Base-by-base conservation (phyloP, 1,140 invertebrate species). In the Acromyrmex echinatior region DNA sequence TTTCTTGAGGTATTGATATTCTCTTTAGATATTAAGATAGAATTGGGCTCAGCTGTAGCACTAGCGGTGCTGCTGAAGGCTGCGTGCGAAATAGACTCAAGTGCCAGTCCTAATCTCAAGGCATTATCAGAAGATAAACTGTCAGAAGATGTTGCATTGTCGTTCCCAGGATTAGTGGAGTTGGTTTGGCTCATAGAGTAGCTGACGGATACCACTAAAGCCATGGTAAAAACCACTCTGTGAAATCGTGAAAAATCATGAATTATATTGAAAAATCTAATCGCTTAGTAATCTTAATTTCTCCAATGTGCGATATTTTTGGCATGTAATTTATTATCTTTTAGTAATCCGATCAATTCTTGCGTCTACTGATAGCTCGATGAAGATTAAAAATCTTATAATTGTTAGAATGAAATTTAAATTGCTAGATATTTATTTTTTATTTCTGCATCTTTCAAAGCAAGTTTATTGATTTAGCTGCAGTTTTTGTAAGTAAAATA, bases 201-300 rank as follows among this genome's bases (percentile, higher is more conserved):
- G 7, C 96, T 96, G 3, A 96, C 92, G 3, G 95, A 95, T 21
- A 96, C 94, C 56, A 97, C 91, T 2, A 97, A 70, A 0, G 95
- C 94, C 81, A 96, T 94, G 0, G 94, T 88, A 70, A 95, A 94
- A 1, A 95, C 88, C 14, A 92, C 90, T 90, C 96, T 96, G 92
- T 45, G 93, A 94, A 68, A 78, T 71, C 16, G 84, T 18, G 28
- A n/a, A 53, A 9, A 39, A 39, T 39, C 35, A 9, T 39, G 10
- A 65, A 86, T 58, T 3, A 4, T 10, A 73, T 68, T 35, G 14
- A 1, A 39, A 28, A 62, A 45, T 16, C 4, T 25, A 21, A 12
- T 60, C 14, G 12, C 21, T 63, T 16, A 16, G 12, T 3, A 2
- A 25, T 18, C 9, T 21, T 21, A 49, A 49, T 71, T 14, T 28